Percentiles rank a stretch among this genome's conserved stretches.
These are phyloP conservation scores for Drosophila siamana DNA, from an alignment of 2,888 invertebrate genomes.

Conservation along the genomic window DNA sequence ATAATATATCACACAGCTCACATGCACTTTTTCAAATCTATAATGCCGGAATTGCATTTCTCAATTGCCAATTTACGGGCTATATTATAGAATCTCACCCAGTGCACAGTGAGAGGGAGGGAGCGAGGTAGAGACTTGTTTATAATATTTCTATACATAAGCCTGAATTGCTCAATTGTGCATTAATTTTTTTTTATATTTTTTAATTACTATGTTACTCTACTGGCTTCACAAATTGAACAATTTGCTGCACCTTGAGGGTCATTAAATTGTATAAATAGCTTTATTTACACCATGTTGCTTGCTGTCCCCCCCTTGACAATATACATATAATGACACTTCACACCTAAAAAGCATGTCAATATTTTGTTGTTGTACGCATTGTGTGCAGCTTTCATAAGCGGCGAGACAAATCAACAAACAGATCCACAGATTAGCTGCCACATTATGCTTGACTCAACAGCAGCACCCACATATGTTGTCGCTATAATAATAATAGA, in stretches of 20 bases:
- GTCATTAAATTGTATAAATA: constrained; percentile 14
- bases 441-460: constrained; percentile 18
- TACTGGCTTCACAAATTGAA: neutral
- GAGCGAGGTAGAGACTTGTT: too few species aligned
- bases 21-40: too few species aligned
- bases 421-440: constrained; percentile 29
- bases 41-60: neutral
- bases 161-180: neutral
- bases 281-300: neutral
- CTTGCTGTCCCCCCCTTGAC: neutral
- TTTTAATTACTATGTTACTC: neutral
- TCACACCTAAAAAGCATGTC: constrained; percentile 9
- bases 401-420: constrained; percentile 10
- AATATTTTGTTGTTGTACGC: neutral
- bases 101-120: too few species aligned
- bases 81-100: neutral
- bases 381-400: constrained; percentile 14
- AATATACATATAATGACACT: neutral
- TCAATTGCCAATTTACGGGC: neutral
- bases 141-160: too few species aligned
- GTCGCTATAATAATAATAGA: constrained; percentile 18
- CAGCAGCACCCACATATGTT: constrained; percentile 35
- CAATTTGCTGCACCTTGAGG: constrained; percentile 11
- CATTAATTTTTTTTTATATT: neutral
- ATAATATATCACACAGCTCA: too few species aligned